Evolutionary conservation across 2,797 vertebrate genomes (phyloP).

Genomic region (Epinephelus malabaricus): DNA sequence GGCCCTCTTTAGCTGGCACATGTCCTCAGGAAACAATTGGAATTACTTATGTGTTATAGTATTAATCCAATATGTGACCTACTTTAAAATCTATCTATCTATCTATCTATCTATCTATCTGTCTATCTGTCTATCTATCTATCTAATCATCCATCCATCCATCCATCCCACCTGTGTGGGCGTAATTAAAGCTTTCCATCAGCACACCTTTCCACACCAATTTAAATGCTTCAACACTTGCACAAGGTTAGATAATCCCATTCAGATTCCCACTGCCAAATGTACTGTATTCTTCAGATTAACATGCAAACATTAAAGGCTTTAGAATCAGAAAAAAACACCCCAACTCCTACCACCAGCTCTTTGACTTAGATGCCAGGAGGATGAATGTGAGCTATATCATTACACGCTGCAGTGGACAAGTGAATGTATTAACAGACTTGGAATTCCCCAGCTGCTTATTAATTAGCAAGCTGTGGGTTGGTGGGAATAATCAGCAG

Average conservation of each 20-base stretch:
- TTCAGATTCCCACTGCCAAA: slow-evolving; percentile 27
- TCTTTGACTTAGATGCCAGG: slow-evolving; percentile 47
- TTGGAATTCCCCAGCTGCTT: slow-evolving; percentile 69
- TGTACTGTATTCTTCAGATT: slow-evolving; percentile 33
- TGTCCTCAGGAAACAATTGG: slow-evolving; percentile 11
- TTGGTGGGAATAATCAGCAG: slow-evolving; percentile 63
- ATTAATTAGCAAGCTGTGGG: slow-evolving; percentile 66
- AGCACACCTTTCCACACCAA: slow-evolving; percentile 12
- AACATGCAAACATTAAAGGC: slow-evolving; percentile 41
- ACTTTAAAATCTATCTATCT: background rate
- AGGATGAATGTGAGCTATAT: slow-evolving; percentile 59
- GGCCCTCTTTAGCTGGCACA: background rate
- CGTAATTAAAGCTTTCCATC: slow-evolving; percentile 21
- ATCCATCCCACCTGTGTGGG: background rate
- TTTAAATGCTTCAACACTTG: slow-evolving; percentile 15
- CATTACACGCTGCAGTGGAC: slow-evolving; percentile 73
- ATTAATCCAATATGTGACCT: slow-evolving; percentile 1
- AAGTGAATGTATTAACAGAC: slow-evolving; percentile 70
- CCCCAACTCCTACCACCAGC: slow-evolving; percentile 47
- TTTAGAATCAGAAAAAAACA: slow-evolving; percentile 11
- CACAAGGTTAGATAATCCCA: slow-evolving; percentile 42
- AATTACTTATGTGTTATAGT: background rate
- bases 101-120: background rate
- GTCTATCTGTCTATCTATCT: background rate
- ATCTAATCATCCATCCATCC: background rate